Percentiles rank a stretch among this genome's conserved stretches.
Evolutionary conservation across 2,113 vertebrate genomes (phyloP).

Genomic region (Spilogale gracilis): DNA sequence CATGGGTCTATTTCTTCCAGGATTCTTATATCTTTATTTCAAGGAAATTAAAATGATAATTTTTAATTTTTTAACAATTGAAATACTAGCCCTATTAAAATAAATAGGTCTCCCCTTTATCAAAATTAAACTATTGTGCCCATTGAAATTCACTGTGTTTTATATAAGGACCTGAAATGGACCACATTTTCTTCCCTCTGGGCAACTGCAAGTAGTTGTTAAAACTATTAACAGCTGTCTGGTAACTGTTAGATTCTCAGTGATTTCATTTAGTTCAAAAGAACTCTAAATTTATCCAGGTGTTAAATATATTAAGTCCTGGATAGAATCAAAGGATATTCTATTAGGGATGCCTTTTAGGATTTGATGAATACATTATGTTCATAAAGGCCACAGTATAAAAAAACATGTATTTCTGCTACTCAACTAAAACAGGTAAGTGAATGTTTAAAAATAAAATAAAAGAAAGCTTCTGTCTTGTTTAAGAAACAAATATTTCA

Average conservation of each 20-base stretch:
- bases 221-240: conserved; percentile 66
- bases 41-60: conserved; percentile 26
- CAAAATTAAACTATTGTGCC: conserved; percentile 54
- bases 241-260: conserved; percentile 49
- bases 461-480: not conserved
- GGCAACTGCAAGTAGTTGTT: conserved; percentile 61
- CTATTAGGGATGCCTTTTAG: conserved; percentile 32
- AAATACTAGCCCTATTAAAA: conserved; percentile 38
- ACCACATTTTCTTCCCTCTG: conserved; percentile 51
- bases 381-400: not conserved
- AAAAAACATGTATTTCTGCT: conserved; percentile 36
- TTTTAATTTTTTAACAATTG: conserved; percentile 53
- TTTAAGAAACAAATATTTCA: conserved; percentile 62
- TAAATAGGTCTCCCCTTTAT: conserved; percentile 18
- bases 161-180: conserved; percentile 22
- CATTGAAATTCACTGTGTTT: conserved; percentile 51
- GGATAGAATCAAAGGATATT: conserved; percentile 65
- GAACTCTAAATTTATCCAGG: conserved; percentile 67
- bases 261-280: conserved; percentile 75
- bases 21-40: conserved; percentile 42
- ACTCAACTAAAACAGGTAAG: conserved; percentile 31
- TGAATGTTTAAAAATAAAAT: not conserved
- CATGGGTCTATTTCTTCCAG: not conserved
- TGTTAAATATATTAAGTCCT: conserved; percentile 59
- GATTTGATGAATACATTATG: conserved; percentile 34